phyloP scores from a whole-genome alignment of 2,113 vertebrate genomes.

The Bombycilla garrulus region DNA sequence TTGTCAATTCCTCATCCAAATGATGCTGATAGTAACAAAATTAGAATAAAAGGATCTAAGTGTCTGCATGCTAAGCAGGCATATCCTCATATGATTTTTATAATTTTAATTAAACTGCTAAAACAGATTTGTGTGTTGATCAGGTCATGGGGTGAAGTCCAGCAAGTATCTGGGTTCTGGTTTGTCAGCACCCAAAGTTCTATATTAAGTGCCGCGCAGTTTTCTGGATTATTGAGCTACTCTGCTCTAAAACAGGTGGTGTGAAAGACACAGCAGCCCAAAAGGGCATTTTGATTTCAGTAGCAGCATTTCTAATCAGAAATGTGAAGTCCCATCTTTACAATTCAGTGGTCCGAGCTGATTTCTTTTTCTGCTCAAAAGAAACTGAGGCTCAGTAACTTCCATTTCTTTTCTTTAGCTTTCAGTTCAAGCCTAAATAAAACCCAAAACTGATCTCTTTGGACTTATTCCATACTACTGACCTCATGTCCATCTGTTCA shows the following conservation, averaged over 20 bases:
- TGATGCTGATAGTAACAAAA: not conserved
- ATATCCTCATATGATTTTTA: not conserved
- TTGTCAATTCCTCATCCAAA: not conserved
- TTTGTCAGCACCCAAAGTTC: not conserved
- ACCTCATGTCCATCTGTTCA: conserved; percentile 47
- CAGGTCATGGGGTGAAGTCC: not conserved
- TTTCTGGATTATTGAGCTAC: not conserved
- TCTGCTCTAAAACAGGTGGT: not conserved
- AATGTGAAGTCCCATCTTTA: not conserved
- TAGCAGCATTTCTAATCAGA: not conserved
- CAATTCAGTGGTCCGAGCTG: not conserved
- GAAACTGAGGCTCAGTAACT: not conserved
- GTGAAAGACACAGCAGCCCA: not conserved
- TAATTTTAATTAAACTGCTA: not conserved
- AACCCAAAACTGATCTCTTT: not conserved
- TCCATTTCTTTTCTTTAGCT: not conserved
- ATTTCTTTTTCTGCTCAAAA: not conserved
- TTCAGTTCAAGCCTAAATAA: conserved; percentile 23
- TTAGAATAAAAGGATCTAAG: not conserved
- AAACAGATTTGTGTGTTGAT: not conserved
- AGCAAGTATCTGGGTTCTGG: not conserved
- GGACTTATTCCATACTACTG: conserved; percentile 9
- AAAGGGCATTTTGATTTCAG: conserved; percentile 2
- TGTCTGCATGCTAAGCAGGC: not conserved
- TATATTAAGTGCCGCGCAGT: not conserved